Base-by-base conservation (phyloP, 2,797 vertebrate species). In the Thripadectes ignobilis region DNA sequence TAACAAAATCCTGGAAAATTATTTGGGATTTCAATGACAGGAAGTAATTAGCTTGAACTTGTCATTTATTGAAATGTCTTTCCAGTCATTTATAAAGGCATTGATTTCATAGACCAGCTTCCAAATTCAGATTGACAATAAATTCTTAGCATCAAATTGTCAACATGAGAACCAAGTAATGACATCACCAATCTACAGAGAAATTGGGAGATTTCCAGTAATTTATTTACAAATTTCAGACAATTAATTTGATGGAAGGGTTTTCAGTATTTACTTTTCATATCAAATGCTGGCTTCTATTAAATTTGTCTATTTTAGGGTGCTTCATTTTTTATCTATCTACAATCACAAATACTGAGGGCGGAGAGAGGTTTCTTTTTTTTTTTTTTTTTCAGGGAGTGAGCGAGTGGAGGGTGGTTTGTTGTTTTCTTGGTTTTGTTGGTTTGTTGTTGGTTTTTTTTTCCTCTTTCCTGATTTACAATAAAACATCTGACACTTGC, bases 71-170 rank as follows among this genome's bases (percentile, higher is more conserved):
- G 21, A 69, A 89, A 88, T 48, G 21, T 14, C 17, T 94, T 89
- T 77, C 43, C 13, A 92, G 17, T 63, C 19, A 19, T 79, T 91
- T 89, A 23, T 39, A 88, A 92, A 83, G 52, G 11, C 24, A 1
- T 14, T 89, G 73, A 92, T 95, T 96, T 83, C n/a, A 62, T 21
- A 84, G 41, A 14, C 34, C 43, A 39, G 18, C 17, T 88, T 95
- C 69, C 91, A 95, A 84, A 85, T 89, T 80, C 32, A 68, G 16
- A 41, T 68, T 85, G 85, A 57, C 79, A 93, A 67, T 54, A 74
- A 74, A 57, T 49, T 4, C 0, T 80, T 74, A 74, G 7, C 15
- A 61, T 18, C 10, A n/a, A 69, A 91, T 88, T 91, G 34, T 66
- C 76, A 76, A 79, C 23, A 66, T 22, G 32, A 78, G 14, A 76